Evolutionary conservation across 2,797 vertebrate species (phyloP).

Genomic region (Hypotaenidia okinawae): DNA sequence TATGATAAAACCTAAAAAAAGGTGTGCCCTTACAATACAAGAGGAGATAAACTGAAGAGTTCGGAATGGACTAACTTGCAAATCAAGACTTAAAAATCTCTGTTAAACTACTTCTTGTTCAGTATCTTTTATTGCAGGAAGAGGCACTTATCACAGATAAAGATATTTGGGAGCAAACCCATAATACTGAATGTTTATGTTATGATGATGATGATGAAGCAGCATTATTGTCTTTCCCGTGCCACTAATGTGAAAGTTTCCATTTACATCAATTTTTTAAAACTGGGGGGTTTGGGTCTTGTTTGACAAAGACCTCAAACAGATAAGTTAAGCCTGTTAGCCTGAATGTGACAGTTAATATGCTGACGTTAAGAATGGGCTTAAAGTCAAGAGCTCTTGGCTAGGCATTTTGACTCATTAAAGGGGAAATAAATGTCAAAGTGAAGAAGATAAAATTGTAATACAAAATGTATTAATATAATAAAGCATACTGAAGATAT

Average conservation of each 20-base stretch:
- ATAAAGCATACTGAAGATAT: constrained; percentile 4
- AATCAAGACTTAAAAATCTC: constrained; percentile 41
- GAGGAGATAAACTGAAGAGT: constrained; percentile 52
- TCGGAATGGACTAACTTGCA: constrained; percentile 38
- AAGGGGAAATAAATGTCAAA: constrained; percentile 50
- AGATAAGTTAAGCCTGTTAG: constrained; percentile 26
- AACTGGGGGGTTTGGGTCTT: background rate
- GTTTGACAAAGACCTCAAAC: background rate
- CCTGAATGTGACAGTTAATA: constrained; percentile 41
- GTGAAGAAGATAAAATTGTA: constrained; percentile 26
- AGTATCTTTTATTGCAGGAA: background rate
- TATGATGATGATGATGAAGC: background rate
- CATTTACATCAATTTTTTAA: background rate
- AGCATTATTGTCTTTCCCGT: background rate
- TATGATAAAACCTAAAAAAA: constrained; percentile 33
- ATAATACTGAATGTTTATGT: background rate
- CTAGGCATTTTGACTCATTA: constrained; percentile 30
- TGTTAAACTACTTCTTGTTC: constrained; percentile 15
- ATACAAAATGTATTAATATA: constrained; percentile 36
- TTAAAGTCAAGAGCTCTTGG: constrained; percentile 43
- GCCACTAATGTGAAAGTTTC: background rate
- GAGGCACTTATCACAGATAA: background rate
- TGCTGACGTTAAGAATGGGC: constrained; percentile 29
- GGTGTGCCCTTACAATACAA: constrained; percentile 36
- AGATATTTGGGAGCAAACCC: background rate